These are phyloP conservation scores for Pachymerium ferrugineum DNA, from an alignment of 2,888 invertebrate genomes.

Conservation along the genomic window DNA sequence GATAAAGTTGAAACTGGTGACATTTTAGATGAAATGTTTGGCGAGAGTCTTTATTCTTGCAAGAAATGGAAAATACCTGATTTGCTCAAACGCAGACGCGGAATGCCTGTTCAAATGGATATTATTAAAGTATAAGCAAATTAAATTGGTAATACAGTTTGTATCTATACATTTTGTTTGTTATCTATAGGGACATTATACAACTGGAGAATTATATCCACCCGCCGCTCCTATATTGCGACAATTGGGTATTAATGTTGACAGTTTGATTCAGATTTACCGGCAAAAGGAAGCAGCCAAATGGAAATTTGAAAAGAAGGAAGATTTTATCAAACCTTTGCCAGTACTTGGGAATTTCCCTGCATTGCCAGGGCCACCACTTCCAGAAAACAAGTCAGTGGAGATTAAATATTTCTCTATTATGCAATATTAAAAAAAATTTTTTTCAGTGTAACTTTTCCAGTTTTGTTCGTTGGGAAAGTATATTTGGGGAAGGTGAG, in stretches of 20 bases:
- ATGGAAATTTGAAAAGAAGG: not conserved
- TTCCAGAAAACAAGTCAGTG: not conserved
- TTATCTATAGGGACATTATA: conserved; percentile 23
- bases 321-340: not conserved
- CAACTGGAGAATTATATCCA: conserved; percentile 22
- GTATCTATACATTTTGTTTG: not conserved
- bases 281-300: not conserved
- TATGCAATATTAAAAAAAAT: too few relatives aligned
- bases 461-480: not conserved
- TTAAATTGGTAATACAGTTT: not conserved
- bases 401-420: not conserved
- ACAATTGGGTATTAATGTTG: conserved; percentile 23
- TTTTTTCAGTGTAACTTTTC: not conserved
- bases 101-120: conserved; percentile 45
- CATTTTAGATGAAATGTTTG: conserved; percentile 59
- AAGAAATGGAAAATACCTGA: conserved; percentile 42
- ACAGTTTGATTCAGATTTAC: not conserved
- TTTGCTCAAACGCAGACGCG: conserved; percentile 43
- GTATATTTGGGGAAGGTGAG: not conserved
- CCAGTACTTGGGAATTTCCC: too few relatives aligned
- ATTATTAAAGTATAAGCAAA: conserved; percentile 39
- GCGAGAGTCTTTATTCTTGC: conserved; percentile 44
- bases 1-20: conserved; percentile 58
- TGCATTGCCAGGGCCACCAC: not conserved
- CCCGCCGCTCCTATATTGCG: conserved; percentile 6